Evolutionary conservation across 2,888 invertebrate species (phyloP), one percentile per base, ranked within the genome.

Genomic region (Drosophila putrida): DNA sequence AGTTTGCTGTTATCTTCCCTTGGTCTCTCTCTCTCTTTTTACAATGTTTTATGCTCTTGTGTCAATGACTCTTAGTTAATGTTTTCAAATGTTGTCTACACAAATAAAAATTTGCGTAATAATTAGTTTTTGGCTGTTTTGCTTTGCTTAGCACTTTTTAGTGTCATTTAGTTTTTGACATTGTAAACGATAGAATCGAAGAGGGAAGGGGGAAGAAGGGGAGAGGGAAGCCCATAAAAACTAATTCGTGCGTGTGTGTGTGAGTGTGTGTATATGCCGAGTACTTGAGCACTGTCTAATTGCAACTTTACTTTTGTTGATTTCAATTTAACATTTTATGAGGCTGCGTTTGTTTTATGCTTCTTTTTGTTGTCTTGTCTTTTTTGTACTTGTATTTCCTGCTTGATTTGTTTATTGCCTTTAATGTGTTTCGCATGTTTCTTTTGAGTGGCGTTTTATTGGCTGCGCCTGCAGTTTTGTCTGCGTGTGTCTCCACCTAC

Each of bases 341-440:
- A 67, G 43, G 38, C 65, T 55, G 54, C 46, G 41, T 51, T 46
- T 54, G 41, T 51, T 46, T 54, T 31, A 54, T 60, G 55, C 44
- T 57, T 36, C 38, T 33, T 58, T 28, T 39, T 58, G 58, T 57
- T 36, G 33, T 46, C 50, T 65, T n/a, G n/a, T n/a, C n/a, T 69
- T 44, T 28, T 39, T 59, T 69, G 59, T 66, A 55, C 50, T 67
- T 44, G 71, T 41, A 70, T 71, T 84, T 84, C 88, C 88, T 88
- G 83, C 88, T 88, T 88, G 83, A 84, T 86, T 86, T 85, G 80
- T 82, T 82, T 88, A 88, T 88, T 88, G 77, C 77, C 80, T 84
- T 88, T 84, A 84, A 84, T 84, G 83, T 84, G 75, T 78, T 84
- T 84, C 86, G 86, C 88, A 86, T 84, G 83, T 84, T 85, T 77